These are phyloP conservation scores for Bradypus variegatus DNA, from an alignment of 2,797 vertebrate genomes.

Conservation along the genomic window DNA sequence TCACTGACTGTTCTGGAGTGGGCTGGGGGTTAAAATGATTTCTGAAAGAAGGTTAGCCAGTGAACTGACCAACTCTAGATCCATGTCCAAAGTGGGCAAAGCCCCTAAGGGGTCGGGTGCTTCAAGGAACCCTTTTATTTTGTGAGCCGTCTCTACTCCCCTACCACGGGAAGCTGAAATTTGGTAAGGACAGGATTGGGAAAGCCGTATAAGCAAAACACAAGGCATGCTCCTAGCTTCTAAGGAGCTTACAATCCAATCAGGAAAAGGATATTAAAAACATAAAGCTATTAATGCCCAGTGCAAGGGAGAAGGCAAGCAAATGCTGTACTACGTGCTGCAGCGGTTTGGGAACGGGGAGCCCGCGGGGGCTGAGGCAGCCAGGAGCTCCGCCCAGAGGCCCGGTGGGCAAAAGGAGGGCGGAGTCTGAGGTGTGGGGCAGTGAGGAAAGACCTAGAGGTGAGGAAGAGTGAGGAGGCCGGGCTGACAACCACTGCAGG, in stretches of 20 bases:
- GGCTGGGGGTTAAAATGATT: too few relatives aligned
- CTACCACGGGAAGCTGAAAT: not conserved
- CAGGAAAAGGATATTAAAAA: not conserved
- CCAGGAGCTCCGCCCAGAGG: not conserved
- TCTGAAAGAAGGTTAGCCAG: not conserved
- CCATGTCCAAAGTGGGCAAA: not conserved
- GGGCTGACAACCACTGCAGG: accelerated
- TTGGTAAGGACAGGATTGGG: not conserved
- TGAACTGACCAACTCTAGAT: not conserved
- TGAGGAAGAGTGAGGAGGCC: not conserved
- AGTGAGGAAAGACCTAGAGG: too few relatives aligned
- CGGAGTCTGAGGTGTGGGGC: accelerated
- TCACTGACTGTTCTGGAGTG: not conserved
- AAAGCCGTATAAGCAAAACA: not conserved
- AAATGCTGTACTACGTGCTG: not conserved
- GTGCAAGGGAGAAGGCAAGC: not conserved
- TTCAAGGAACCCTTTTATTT: not conserved
- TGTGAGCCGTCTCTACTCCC: accelerated
- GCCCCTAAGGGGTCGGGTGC: not conserved
- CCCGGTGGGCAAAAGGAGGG: not conserved
- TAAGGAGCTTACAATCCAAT: slow-evolving; percentile 10
- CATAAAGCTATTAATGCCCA: not conserved
- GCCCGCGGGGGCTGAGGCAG: accelerated
- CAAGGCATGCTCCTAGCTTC: not conserved
- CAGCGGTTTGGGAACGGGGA: not conserved